These are phyloP conservation scores for Psilanteris sp. DNA, from an alignment of 1,140 invertebrate species.

Conservation along the genomic window DNA sequence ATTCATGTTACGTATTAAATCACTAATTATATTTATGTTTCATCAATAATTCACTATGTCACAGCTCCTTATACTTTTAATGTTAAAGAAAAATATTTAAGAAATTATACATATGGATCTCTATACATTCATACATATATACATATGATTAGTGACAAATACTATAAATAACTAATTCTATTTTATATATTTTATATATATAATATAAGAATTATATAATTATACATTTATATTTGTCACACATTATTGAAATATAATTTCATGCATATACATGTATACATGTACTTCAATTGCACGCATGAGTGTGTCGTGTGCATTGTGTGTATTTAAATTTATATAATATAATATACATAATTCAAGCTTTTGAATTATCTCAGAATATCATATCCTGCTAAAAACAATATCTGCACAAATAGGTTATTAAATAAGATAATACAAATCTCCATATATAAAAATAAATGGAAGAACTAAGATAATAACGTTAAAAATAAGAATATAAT, in stretches of 20 bases:
- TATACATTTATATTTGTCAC: too few species aligned
- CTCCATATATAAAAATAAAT: conserved; percentile 30
- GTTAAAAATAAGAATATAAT: conserved; percentile 1
- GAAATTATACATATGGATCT: too few species aligned
- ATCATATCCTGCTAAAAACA: conserved; percentile 37
- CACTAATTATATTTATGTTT: conserved; percentile 72
- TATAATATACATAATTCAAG: conserved; percentile 61
- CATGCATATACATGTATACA: background rate
- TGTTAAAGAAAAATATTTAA: too few species aligned
- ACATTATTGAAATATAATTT: conserved; percentile 2
- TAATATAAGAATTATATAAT: conserved; percentile 33
- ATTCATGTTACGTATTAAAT: conserved; percentile 77
- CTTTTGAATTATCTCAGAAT: conserved; percentile 60
- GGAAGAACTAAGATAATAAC: conserved; percentile 22
- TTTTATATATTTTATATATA: conserved; percentile 24
- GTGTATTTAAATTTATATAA: conserved; percentile 27
- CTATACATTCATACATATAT: conserved; percentile 24
- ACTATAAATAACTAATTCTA: too few species aligned
- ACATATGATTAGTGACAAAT: too few species aligned
- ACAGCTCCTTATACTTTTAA: conserved; percentile 76
- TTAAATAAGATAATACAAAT: too few species aligned
- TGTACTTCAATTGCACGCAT: background rate
- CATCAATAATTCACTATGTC: conserved; percentile 78
- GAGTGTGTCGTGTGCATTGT: conserved; percentile 24
- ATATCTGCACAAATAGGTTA: conserved; percentile 4